These are phyloP conservation scores for Marasmarcha lunaedactyla DNA, from an alignment of 2,888 invertebrate genomes.

Conservation along the genomic window DNA sequence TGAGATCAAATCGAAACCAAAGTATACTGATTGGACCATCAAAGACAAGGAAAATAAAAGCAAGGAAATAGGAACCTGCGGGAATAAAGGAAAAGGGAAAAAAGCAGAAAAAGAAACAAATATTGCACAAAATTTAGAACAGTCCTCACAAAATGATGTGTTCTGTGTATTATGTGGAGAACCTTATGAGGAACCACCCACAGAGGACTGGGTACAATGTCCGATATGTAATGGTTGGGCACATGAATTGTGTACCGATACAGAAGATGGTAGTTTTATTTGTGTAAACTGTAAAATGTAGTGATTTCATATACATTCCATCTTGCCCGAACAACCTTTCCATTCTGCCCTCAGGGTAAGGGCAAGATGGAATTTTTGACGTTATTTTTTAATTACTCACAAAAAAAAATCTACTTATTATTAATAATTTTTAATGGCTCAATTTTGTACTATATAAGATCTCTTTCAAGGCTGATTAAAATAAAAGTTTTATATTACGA, in stretches of 20 bases:
- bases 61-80: not conserved
- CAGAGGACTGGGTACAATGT: conserved; percentile 3
- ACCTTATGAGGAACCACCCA: conserved; percentile 2
- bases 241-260: not conserved
- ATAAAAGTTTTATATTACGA: not conserved
- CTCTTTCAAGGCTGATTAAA: not conserved
- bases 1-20: not conserved
- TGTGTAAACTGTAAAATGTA: conserved; percentile 2
- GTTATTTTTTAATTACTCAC: not conserved
- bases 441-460: too few relatives aligned
- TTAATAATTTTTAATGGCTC: too few relatives aligned
- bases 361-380: not conserved
- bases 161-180: not conserved
- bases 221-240: not conserved
- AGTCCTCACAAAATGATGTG: not conserved
- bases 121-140: not conserved
- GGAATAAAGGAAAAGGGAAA: not conserved
- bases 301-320: conserved; percentile 1
- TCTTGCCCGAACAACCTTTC: conserved; percentile 2
- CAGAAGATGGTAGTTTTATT: conserved; percentile 2
- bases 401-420: too few relatives aligned
- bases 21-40: not conserved
- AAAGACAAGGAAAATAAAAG: not conserved
- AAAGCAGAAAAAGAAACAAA: not conserved
- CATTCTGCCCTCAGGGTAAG: conserved; percentile 4